Evolutionary conservation across 2,113 vertebrate genomes (phyloP).

Genomic region (Galemys pyrenaicus): DNA sequence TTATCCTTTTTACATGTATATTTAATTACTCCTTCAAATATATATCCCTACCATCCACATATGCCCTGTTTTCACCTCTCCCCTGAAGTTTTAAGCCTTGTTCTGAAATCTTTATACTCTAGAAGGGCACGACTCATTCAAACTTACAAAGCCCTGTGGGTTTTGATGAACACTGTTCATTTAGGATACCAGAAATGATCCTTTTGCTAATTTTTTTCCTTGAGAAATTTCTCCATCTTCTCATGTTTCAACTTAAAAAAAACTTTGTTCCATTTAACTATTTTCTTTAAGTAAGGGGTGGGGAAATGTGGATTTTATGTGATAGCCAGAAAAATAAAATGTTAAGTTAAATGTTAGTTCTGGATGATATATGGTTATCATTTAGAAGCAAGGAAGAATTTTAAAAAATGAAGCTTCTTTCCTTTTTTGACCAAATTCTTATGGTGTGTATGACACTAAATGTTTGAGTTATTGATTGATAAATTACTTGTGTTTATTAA

Average conservation of each 20-base stretch:
- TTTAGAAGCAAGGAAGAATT: conserved; percentile 33
- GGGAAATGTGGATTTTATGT: conserved; percentile 34
- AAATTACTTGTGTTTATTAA: not conserved
- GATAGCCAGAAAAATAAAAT: conserved; percentile 62
- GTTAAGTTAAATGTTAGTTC: conserved; percentile 51
- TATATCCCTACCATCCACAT: not conserved
- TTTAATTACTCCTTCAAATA: not conserved
- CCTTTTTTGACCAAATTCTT: not conserved
- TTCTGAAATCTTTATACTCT: not conserved
- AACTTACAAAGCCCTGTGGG: not conserved
- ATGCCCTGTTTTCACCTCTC: not conserved
- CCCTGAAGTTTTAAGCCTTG: not conserved
- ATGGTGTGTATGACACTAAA: not conserved
- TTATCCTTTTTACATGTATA: not conserved
- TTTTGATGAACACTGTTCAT: conserved; percentile 6
- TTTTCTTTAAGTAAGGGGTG: conserved; percentile 55
- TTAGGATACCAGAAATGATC: conserved; percentile 54
- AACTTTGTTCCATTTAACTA: conserved; percentile 31
- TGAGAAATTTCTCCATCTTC: conserved; percentile 54
- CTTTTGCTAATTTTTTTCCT: conserved; percentile 38
- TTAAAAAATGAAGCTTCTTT: not conserved
- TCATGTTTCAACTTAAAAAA: conserved; percentile 52
- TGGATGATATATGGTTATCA: conserved; percentile 50
- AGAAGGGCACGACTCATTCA: not conserved
- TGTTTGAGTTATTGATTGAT: not conserved